Base-by-base conservation (phyloP, 2,888 invertebrate genomes). In the Acanthosoma haemorrhoidale region DNA sequence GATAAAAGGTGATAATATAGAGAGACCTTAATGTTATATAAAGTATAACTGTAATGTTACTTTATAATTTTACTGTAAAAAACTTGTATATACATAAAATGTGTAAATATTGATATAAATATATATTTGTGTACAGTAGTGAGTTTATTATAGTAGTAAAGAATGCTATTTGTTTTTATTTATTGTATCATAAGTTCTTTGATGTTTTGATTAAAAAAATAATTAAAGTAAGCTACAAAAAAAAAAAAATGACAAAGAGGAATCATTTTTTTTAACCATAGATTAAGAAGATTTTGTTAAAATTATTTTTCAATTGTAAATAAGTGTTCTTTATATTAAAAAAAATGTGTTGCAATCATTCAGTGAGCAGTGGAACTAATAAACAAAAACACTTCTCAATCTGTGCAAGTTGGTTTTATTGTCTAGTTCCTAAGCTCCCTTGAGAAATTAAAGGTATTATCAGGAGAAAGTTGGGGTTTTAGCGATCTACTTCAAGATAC, bases 101-200 rank as follows among this genome's bases (percentile, higher is more conserved):
- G 25, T 51, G 51, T 51, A 51, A 25, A 51, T 51, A 51, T 25
- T 51, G 21, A 51, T 51, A 51, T 51, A 51, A 21, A 51, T 51
- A 51, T n/a, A n/a, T n/a, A n/a, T n/a, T n/a, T n/a, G n/a, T 51
- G 51, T 51, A 51, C 25, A 51, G 51, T 51, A 51, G 51, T 13
- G n/a, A 51, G 8, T 51, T 51, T 51, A 51, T 51, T 51, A 21
- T 43, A 51, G 51, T 51, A 51, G 29, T 51, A n/a, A 25, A 25
- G n/a, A 25, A 25, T 25, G 18, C 51, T 51, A 25, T 51, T 51
- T 51, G 51, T 51, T 51, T 51, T 51, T 51, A 51, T 51, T 51
- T 51, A 51, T 51, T 51, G 29, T 51, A n/a, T 25, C n/a, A n/a
- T n/a, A 51, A 51, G 21, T 51, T 21, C 51, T 51, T 51, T 25